phyloP scores from a whole-genome alignment of 2,797 vertebrate species.

The Synanceia verrucosa region DNA sequence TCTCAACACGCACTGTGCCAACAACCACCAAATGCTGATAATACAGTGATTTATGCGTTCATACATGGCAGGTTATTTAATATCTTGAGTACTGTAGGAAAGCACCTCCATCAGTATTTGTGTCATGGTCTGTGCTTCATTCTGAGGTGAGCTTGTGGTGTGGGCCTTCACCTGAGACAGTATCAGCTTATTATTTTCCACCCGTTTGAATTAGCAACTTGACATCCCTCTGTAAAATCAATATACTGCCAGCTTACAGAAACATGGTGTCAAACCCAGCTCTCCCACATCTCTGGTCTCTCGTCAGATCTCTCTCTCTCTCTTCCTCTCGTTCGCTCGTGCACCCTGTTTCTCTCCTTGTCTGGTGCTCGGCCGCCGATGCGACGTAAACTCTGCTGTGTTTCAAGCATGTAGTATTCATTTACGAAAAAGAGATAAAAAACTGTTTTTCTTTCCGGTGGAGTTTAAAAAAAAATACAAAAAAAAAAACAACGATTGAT shows the following conservation, averaged over 20 bases:
- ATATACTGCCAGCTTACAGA: slow-evolving; percentile 74
- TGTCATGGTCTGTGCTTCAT: slow-evolving; percentile 41
- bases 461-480: slow-evolving; percentile 67
- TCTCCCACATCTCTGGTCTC: slow-evolving; percentile 26
- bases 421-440: slow-evolving; percentile 81
- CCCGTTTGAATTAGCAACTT: slow-evolving; percentile 43
- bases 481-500: slow-evolving; percentile 60
- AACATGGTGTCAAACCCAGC: slow-evolving; percentile 62
- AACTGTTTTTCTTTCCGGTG: slow-evolving; percentile 79
- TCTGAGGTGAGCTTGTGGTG: slow-evolving; percentile 34
- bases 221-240: slow-evolving; percentile 45
- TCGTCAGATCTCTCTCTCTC: slow-evolving; percentile 52
- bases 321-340: slow-evolving; percentile 51
- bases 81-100: slow-evolving; percentile 55
- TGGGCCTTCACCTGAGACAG: slow-evolving; percentile 31
- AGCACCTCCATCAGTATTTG: slow-evolving; percentile 70
- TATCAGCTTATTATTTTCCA: slow-evolving; percentile 40
- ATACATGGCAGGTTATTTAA: slow-evolving; percentile 38
- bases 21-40: slow-evolving; percentile 50
- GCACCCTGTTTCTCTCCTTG: slow-evolving; percentile 75
- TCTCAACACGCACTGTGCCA: slow-evolving; percentile 65
- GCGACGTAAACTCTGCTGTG: slow-evolving; percentile 81
- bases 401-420: slow-evolving; percentile 89
- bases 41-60: slow-evolving; percentile 44
- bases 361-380: slow-evolving; percentile 75